Percentiles rank a stretch among this genome's conserved stretches.
phyloP scores from a whole-genome alignment of 2,888 invertebrate genomes.

The Drosophila recens region DNA sequence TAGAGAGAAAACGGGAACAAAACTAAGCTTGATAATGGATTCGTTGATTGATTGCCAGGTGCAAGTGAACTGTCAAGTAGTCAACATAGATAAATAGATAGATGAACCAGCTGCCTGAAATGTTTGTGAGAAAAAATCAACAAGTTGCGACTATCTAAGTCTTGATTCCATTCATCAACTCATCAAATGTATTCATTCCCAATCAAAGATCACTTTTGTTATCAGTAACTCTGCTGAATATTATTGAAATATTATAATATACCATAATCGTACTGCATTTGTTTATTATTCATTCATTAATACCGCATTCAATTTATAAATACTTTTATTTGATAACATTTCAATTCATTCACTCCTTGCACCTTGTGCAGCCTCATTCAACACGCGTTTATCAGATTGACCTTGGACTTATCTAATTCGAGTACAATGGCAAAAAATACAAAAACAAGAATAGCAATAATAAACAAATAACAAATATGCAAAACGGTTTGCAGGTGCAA shows the following conservation, averaged over 20 bases:
- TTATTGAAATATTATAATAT: not conserved
- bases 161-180: conserved; percentile 4
- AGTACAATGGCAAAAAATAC: conserved; percentile 9
- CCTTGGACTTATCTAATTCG: conserved; percentile 43
- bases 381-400: conserved; percentile 25
- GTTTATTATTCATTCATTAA: conserved; percentile 23
- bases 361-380: conserved; percentile 29
- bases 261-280: conserved; percentile 9
- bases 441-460: conserved; percentile 3
- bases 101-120: conserved; percentile 27
- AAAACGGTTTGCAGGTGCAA: conserved; percentile 52
- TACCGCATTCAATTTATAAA: not conserved
- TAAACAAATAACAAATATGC: conserved; percentile 23
- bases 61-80: conserved; percentile 56
- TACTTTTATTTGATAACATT: conserved; percentile 26
- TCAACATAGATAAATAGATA: conserved; percentile 37
- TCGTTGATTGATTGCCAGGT: conserved; percentile 58
- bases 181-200: conserved; percentile 3
- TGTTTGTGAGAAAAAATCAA: conserved; percentile 1
- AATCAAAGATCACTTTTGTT: conserved; percentile 11
- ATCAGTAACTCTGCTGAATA: not conserved
- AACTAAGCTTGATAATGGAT: conserved; percentile 50
- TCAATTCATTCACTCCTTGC: conserved; percentile 29
- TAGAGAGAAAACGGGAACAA: conserved; percentile 5
- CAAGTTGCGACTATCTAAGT: not conserved